Evolutionary conservation across 2,888 invertebrate species (phyloP).

Genomic region (Protodeltote pygarga): DNA sequence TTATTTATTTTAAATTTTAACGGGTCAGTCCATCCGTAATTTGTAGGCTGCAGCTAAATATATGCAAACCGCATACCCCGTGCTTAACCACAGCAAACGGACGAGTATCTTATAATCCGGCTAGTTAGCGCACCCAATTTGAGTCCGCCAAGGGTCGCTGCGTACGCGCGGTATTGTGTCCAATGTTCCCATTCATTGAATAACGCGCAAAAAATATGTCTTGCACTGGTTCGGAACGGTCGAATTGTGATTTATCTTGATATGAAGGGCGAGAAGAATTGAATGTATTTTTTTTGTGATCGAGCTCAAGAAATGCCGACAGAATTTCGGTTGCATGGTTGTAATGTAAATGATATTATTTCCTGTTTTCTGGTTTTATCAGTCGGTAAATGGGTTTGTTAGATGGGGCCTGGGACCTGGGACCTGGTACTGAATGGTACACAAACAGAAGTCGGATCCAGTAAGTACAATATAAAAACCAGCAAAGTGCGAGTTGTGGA

Average conservation of each 20-base stretch:
- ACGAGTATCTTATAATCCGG: constrained; percentile 56
- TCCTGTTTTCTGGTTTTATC: background rate
- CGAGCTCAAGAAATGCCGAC: background rate
- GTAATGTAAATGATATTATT: constrained; percentile 5
- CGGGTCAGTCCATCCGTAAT: background rate
- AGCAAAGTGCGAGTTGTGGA: too few relatives aligned
- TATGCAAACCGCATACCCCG: constrained; percentile 33
- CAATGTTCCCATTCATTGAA: constrained; percentile 46
- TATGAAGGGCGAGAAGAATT: constrained; percentile 72
- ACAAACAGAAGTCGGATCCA: too few relatives aligned
- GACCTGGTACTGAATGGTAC: too few relatives aligned
- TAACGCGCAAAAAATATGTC: constrained; percentile 41
- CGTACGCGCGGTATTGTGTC: constrained; percentile 33
- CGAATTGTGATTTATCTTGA: constrained; percentile 47
- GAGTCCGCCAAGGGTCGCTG: constrained; percentile 71
- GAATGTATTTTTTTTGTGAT: constrained; percentile 13
- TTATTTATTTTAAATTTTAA: background rate
- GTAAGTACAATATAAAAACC: too few relatives aligned
- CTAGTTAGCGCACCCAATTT: constrained; percentile 62
- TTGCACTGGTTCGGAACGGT: constrained; percentile 26
- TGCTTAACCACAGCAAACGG: constrained; percentile 29
- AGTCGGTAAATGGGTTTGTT: too few relatives aligned
- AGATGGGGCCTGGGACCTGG: too few relatives aligned
- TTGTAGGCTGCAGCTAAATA: background rate
- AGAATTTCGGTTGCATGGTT: constrained; percentile 18